Base-by-base conservation (phyloP, 2,888 invertebrate species). In the Clistopyga incitator region DNA sequence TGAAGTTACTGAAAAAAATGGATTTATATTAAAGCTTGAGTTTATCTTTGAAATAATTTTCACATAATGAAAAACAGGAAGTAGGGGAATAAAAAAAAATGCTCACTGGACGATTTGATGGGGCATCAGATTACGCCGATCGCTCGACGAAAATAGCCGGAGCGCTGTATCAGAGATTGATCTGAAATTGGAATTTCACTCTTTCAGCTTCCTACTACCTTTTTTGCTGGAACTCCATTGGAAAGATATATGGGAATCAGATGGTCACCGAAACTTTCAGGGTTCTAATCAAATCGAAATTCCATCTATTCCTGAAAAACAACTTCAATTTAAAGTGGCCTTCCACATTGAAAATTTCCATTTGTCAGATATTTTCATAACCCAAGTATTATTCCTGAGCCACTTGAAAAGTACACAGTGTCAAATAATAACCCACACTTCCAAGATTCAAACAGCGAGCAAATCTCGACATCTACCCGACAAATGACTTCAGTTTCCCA, bases 71-170 rank as follows among this genome's bases (percentile, higher is more conserved):
- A 71, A 52, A 23, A 71, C 38, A n/a, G 38, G 23, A 56, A 15
- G 13, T 23, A 23, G 15, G n/a, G n/a, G n/a, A 25, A 25, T 10
- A 70, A 74, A 85, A 79, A 85, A 81, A 93, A 93, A 92, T 92
- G 92, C 92, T 90, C 90, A 90, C 92, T 90, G 91, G 91, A 91
- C 92, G 87, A 92, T 93, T 92, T 93, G 93, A 93, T 92, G 93
- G 92, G 90, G 92, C 92, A 93, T 93, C 91, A 93, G 93, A 93
- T 93, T 93, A 92, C 92, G 90, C 89, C 91, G 90, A 18, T 50
- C n/a, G 6, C n/a, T 11, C 11, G 47, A 47, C 18, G 20, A 8
- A 52, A n/a, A 18, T 20, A 52, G 52, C 2, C 6, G 50, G 50
- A 18, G 18, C 6, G 18, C n/a, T n/a, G 3, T 54, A 23, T 54